Percentiles rank a stretch among this genome's conserved stretches.
Conservation (phyloP, 2,888 invertebrate genomes). For the Lacanobia oleracea region DNA sequence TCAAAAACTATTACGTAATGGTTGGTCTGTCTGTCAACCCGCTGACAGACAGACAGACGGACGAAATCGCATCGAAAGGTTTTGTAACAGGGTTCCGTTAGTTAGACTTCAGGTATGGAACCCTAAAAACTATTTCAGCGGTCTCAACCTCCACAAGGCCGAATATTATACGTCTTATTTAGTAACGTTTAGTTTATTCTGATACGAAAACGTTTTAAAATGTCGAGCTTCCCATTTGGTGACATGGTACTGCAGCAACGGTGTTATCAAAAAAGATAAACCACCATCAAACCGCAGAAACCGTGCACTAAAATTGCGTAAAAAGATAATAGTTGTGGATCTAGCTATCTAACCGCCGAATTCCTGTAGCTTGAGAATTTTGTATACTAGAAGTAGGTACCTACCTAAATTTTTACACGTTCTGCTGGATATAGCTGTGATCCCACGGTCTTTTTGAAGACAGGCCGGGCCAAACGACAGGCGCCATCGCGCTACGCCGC, state of each 20-base stretch:
- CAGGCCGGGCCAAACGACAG: too few species aligned
- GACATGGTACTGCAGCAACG: constrained; percentile 4
- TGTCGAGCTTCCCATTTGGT: background rate
- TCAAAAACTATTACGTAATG: too few species aligned
- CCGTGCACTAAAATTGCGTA: constrained; percentile 11
- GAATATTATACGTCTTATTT: too few species aligned
- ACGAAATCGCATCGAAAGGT: too few species aligned
- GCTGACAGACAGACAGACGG: too few species aligned
- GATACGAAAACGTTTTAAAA: background rate
- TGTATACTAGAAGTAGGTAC: background rate
- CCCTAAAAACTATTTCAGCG: background rate
- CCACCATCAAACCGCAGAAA: constrained; percentile 41
- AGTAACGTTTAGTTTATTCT: background rate
- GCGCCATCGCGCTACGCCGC: too few species aligned
- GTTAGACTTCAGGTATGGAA: too few species aligned
- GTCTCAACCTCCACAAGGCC: background rate
- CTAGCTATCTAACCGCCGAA: constrained; percentile 8
- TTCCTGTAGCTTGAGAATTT: constrained; percentile 15
- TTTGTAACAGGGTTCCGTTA: too few species aligned
- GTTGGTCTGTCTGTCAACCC: too few species aligned
- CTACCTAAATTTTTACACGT: background rate
- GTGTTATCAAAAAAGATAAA: constrained; percentile 20
- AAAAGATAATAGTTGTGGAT: background rate
- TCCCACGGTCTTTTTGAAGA: too few species aligned
- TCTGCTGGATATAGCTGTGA: background rate